These are phyloP conservation scores for Muscina levida DNA, from an alignment of 2,888 invertebrate species.

Conservation along the genomic window DNA sequence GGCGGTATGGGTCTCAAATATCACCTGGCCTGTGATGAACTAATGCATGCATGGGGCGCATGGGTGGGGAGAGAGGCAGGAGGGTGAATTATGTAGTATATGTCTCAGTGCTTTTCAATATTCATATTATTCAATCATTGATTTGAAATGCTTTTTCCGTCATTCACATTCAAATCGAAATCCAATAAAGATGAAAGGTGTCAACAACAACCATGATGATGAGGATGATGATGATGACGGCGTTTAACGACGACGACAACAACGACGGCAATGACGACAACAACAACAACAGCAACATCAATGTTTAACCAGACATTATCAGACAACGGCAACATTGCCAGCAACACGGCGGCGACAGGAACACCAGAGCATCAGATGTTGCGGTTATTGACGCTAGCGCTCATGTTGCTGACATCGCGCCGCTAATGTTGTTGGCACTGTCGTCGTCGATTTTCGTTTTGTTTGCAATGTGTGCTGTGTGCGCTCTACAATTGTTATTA, in stretches of 20 bases:
- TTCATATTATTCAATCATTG: constrained; percentile 30
- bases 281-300: neutral
- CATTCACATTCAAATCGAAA: constrained; percentile 36
- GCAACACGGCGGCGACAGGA: too few relatives aligned
- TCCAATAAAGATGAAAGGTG: constrained; percentile 34
- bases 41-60: too few relatives aligned
- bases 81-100: neutral
- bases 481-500: constrained; percentile 2
- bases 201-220: constrained; percentile 16
- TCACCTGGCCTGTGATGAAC: too few relatives aligned
- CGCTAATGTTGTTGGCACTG: neutral
- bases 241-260: neutral
- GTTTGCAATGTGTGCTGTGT: neutral
- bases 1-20: too few relatives aligned
- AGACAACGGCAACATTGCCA: too few relatives aligned
- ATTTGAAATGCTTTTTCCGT: constrained; percentile 38
- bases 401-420: neutral
- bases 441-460: neutral
- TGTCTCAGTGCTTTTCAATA: constrained; percentile 20
- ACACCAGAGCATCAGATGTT: neutral
- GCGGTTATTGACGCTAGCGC: constrained; percentile 1
- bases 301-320: too few relatives aligned
- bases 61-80: neutral
- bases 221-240: neutral
- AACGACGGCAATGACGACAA: neutral